phyloP scores from a whole-genome alignment of 2,113 vertebrate genomes.

The Tamias sibiricus region DNA sequence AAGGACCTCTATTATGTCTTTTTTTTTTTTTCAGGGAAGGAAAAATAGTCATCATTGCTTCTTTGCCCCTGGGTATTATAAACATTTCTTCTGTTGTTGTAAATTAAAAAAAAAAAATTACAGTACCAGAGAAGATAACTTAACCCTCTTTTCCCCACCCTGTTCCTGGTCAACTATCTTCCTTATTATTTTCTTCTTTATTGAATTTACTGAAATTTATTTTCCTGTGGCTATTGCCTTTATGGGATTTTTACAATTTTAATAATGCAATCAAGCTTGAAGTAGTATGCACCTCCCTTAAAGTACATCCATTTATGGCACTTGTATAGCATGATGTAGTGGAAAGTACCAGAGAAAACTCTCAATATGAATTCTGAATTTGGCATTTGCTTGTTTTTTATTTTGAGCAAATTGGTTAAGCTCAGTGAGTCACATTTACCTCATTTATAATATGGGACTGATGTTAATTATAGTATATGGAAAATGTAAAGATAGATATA shows the following conservation, averaged over 20 bases:
- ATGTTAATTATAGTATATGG: neutral
- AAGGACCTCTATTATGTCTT: conserved; percentile 63
- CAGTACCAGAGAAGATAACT: conserved; percentile 17
- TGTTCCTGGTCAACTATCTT: neutral
- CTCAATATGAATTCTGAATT: neutral
- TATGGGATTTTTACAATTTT: conserved; percentile 49
- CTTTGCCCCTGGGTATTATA: conserved; percentile 9
- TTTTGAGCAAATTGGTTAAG: neutral
- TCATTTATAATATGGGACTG: neutral
- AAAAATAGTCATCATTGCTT: conserved; percentile 29
- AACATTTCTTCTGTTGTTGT: conserved; percentile 39
- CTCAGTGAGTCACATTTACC: neutral
- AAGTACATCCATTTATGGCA: neutral
- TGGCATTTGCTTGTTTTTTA: neutral
- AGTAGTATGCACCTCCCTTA: neutral
- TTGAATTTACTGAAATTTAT: conserved; percentile 31
- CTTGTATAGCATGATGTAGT: neutral
- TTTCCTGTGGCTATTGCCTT: conserved; percentile 46
- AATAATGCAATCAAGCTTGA: conserved; percentile 41
- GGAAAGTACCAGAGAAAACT: neutral
- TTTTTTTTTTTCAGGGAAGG: conserved; percentile 35
- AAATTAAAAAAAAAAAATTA: conserved; percentile 54
- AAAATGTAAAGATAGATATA: neutral
- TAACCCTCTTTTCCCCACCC: neutral
- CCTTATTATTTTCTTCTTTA: conserved; percentile 21